phyloP scores from a whole-genome alignment of 2,888 invertebrate genomes.

The Caenorhabditis japonica region DNA sequence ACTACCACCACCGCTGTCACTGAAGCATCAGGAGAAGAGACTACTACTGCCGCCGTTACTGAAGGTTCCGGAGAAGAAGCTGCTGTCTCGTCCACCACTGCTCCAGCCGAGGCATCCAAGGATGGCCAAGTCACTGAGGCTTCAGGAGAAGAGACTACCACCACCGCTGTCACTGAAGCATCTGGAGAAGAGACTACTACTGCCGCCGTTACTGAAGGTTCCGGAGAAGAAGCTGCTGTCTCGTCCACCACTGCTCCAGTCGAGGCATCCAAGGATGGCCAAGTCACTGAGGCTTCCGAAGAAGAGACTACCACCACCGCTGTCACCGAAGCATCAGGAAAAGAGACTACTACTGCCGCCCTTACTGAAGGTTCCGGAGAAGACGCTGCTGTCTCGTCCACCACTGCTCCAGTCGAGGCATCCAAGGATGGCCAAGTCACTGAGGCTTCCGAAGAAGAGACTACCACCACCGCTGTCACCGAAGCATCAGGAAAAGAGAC shows the following conservation, averaged over 20 bases:
- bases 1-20: slow-evolving; percentile 23
- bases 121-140: slow-evolving; percentile 5
- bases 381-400: no score
- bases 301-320: no score
- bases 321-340: no score
- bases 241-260: slow-evolving; percentile 21
- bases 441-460: no score
- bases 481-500: no score
- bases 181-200: slow-evolving; percentile 28
- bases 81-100: slow-evolving; percentile 12
- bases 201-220: slow-evolving; percentile 19
- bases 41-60: slow-evolving; percentile 11
- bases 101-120: not conserved
- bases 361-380: no score
- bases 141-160: slow-evolving; percentile 28
- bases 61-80: slow-evolving; percentile 25
- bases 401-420: no score
- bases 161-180: slow-evolving; percentile 10
- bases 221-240: slow-evolving; percentile 20
- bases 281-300: slow-evolving; percentile 16
- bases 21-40: slow-evolving; percentile 16
- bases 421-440: no score
- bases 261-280: slow-evolving; percentile 23
- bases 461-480: no score
- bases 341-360: no score